Percentiles rank a stretch among this genome's conserved stretches.
phyloP scores from a whole-genome alignment of 2,797 vertebrate genomes.

The Dicrostonyx torquatus region DNA sequence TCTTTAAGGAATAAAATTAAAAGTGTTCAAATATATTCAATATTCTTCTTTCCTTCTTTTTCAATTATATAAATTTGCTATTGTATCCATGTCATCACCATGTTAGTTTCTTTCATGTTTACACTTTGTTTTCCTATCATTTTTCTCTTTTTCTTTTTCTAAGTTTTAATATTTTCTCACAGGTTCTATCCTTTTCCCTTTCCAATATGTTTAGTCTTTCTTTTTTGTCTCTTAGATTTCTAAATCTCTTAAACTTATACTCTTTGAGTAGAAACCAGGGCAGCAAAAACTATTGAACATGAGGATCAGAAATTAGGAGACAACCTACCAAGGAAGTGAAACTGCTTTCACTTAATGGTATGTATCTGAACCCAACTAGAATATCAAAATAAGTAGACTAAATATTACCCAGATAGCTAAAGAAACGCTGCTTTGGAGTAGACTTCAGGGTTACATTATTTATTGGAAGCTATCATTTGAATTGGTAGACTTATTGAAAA shows the following conservation, averaged over 20 bases:
- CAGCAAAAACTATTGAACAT: background rate
- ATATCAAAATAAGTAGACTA: background rate
- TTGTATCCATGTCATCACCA: background rate
- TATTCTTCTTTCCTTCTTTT: background rate
- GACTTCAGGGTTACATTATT: background rate
- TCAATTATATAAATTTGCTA: background rate
- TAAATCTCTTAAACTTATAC: background rate
- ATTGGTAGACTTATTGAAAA: background rate
- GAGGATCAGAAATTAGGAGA: background rate
- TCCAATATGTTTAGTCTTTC: background rate
- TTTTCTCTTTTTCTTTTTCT: background rate
- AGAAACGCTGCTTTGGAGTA: background rate
- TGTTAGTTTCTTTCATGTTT: background rate
- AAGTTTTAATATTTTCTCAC: background rate
- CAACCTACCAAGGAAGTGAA: background rate
- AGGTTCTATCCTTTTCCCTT: background rate
- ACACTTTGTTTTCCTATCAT: background rate
- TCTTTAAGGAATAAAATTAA: background rate
- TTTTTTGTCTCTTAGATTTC: background rate
- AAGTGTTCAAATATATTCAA: background rate
- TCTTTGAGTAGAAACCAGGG: background rate
- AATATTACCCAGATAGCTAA: fast-evolving
- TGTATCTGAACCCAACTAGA: background rate
- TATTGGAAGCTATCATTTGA: background rate
- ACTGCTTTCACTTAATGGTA: background rate